Conservation (phyloP, 2,113 vertebrate species). For the Coturnix japonica region DNA sequence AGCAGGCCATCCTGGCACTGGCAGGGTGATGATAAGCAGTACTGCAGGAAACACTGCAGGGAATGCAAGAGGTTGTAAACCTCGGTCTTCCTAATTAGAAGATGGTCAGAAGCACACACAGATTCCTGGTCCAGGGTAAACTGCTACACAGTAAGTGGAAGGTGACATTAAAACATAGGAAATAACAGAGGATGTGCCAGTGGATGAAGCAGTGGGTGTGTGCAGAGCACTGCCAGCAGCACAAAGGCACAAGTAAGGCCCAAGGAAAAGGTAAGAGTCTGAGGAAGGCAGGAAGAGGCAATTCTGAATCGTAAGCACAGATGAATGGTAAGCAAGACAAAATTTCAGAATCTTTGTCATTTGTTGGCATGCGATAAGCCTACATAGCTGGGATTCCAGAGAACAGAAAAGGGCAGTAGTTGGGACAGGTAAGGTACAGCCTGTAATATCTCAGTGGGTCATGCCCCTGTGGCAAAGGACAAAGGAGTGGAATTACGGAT, state of each 20-base stretch:
- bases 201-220: neutral
- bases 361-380: neutral
- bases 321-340: neutral
- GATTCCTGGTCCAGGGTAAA: neutral
- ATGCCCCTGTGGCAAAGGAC: neutral
- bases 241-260: neutral
- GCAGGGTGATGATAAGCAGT: neutral
- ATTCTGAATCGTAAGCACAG: neutral
- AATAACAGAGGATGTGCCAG: neutral
- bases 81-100: constrained; percentile 46
- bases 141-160: neutral
- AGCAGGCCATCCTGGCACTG: neutral
- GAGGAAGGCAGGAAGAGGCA: neutral
- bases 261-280: neutral
- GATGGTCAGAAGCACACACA: neutral
- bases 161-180: neutral
- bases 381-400: neutral
- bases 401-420: neutral
- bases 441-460: neutral
- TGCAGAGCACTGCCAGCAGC: neutral
- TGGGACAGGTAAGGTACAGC: neutral
- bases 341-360: neutral
- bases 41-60: constrained; percentile 19
- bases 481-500: neutral
- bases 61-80: constrained; percentile 1